Evolutionary conservation across 2,113 vertebrate genomes (phyloP), one percentile per base, ranked within the genome.

Genomic region (Mystacornis crossleyi): DNA sequence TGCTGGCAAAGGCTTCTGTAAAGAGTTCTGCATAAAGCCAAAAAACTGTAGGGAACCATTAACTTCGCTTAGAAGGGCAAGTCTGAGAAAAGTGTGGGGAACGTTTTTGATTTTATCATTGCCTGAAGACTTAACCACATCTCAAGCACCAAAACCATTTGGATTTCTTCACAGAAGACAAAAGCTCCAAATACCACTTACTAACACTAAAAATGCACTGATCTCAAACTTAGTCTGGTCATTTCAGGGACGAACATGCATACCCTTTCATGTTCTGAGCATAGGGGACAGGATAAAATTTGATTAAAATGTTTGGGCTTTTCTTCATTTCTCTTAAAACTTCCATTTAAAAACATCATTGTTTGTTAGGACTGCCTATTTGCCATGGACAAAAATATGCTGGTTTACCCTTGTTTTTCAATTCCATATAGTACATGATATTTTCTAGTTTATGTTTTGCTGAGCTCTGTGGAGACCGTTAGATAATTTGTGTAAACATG

Each of bases 1-100:
- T 79, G 24, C 36, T 95, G 92, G 79, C 81, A 86, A 36, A 85
- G 53, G 31, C 62, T 77, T 9, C 86, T 83, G 33, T 55, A 10
- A 66, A 40, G 60, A 64, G 14, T 61, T 94, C 50, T 4, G 1
- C 67, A 6, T 91, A 62, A 89, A 95, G 18, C 67, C 40, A 38
- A 23, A 70, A 51, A 70, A 73, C 28, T 45, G 23, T 69, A 12
- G 26, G 5, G 38, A 86, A 36, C n/a, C 43, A 21, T 89, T 86
- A 65, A 70, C 54, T 93, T 89, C 4, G 5, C 50, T 74, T 45
- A 34, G 38, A 88, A 94, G 65, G 36, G 24, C 18, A 57, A 75
- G 25, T 33, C 26, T 60, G 45, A 84, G 75, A 67, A 81, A 82
- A 94, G 47, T 33, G 9, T 47, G 9, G 48, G 38, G 34, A 60